Evolutionary conservation across 2,888 invertebrate genomes (phyloP).

Genomic region (Eupithecia tripunctaria): DNA sequence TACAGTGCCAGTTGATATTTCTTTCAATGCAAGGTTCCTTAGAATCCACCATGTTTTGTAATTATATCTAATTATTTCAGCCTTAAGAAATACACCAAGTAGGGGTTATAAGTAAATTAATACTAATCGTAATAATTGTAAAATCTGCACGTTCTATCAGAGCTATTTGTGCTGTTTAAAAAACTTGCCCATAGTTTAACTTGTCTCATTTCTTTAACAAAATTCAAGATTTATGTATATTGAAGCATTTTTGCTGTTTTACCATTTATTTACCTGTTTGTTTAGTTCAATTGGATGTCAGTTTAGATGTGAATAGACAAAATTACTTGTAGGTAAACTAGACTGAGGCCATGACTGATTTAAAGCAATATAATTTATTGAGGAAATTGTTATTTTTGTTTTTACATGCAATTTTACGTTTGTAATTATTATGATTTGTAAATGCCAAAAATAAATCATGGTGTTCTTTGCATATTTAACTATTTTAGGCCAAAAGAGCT

Average conservation of each 20-base stretch:
- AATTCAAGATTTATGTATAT: slow-evolving; percentile 2
- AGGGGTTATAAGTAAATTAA: slow-evolving; percentile 47
- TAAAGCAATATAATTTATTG: slow-evolving; percentile 83
- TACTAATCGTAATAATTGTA: slow-evolving; percentile 24
- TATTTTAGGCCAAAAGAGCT: slow-evolving; percentile 34
- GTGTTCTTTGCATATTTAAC: slow-evolving; percentile 24
- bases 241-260: slow-evolving; percentile 22
- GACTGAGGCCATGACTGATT: slow-evolving; percentile 82
- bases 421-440: slow-evolving; percentile 27
- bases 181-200: no score
- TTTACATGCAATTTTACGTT: slow-evolving; percentile 28
- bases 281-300: slow-evolving; percentile 55
- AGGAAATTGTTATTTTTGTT: slow-evolving; percentile 59
- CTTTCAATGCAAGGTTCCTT: slow-evolving; percentile 12
- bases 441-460: slow-evolving; percentile 45
- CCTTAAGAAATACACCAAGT: slow-evolving; percentile 67
- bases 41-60: neutral
- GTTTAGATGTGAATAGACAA: slow-evolving; percentile 48
- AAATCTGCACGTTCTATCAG: slow-evolving; percentile 17
- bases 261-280: slow-evolving; percentile 48
- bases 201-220: neutral
- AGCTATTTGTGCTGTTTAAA: neutral
- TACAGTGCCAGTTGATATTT: slow-evolving; percentile 32
- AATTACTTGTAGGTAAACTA: slow-evolving; percentile 61
- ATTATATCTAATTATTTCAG: slow-evolving; percentile 22